A percentile compares a stretch with the other conserved stretches of the same genome.
Evolutionary conservation across 1,140 invertebrate genomes (phyloP).

Genomic region (Ectropis grisescens): DNA sequence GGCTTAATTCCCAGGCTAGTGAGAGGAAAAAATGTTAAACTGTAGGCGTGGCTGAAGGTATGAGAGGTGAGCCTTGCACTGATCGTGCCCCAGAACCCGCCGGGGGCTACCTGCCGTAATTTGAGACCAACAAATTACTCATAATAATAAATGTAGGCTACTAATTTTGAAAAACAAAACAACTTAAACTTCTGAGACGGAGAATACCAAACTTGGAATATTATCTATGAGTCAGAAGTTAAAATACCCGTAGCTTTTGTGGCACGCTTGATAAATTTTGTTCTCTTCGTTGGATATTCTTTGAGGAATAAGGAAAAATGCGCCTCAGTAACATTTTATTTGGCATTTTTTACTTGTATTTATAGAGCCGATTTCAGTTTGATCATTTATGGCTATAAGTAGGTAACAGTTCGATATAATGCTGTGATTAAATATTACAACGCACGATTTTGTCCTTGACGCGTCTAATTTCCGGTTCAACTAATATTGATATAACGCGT

Average conservation of each 20-base stretch:
- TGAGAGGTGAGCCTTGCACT: slow-evolving; percentile 42
- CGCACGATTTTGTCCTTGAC: too few relatives aligned
- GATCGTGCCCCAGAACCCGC: slow-evolving; percentile 43
- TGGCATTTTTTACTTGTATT: too few relatives aligned
- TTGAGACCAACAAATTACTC: slow-evolving; percentile 61
- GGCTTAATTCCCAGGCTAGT: slow-evolving; percentile 41
- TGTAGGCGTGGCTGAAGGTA: slow-evolving; percentile 43
- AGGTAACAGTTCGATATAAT: too few relatives aligned
- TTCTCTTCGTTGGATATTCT: too few relatives aligned
- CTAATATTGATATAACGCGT: too few relatives aligned
- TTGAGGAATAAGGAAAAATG: too few relatives aligned
- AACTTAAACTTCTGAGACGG: slow-evolving; percentile 15
- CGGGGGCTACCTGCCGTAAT: slow-evolving; percentile 64
- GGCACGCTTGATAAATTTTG: slow-evolving; percentile 3
- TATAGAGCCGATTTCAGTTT: too few relatives aligned
- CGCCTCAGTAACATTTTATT: too few relatives aligned
- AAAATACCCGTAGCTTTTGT: slow-evolving; percentile 1
- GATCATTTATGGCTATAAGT: too few relatives aligned
- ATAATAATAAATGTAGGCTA: slow-evolving; percentile 64
- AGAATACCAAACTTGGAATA: slow-evolving; percentile 14
- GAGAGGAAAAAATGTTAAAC: slow-evolving; percentile 60
- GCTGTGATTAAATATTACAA: too few relatives aligned
- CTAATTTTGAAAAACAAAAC: slow-evolving; percentile 32
- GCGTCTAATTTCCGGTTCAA: too few relatives aligned
- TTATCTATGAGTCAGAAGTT: slow-evolving; percentile 29